A percentile compares a stretch with the other conserved stretches of the same genome.
Evolutionary conservation across 2,113 vertebrate species (phyloP).

Genomic region (Ochotona princeps): DNA sequence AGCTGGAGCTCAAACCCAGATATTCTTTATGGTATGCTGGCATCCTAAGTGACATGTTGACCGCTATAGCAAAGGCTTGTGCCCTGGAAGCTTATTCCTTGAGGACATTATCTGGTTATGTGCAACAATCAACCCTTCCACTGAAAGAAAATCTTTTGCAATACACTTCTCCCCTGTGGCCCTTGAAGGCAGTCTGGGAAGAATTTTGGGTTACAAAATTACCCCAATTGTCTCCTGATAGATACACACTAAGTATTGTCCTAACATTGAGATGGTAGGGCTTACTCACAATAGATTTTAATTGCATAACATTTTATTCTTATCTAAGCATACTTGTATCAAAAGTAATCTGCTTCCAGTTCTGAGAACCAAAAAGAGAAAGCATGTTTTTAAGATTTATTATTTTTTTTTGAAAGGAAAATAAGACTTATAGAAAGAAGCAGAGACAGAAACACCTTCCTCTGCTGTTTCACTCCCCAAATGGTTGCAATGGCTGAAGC

Average conservation of each 20-base stretch:
- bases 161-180: rapidly evolving
- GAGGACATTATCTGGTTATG: not conserved
- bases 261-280: not conserved
- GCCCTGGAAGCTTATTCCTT: no score
- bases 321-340: not conserved
- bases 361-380: not conserved
- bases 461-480: no score
- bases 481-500: no score
- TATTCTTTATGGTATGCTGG: no score
- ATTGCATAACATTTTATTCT: not conserved
- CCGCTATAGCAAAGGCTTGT: no score
- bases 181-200: no score
- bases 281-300: not conserved
- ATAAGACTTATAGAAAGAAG: no score
- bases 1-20: no score
- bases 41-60: no score
- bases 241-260: not conserved
- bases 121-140: not conserved
- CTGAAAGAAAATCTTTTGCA: not conserved
- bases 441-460: no score
- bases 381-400: no score
- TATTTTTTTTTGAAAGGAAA: no score
- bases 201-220: not conserved
- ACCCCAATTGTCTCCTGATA: not conserved
- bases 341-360: not conserved